A percentile compares a stretch with the other conserved stretches of the same genome.
phyloP scores from a whole-genome alignment of 2,888 invertebrate species.

The Gonocerus acuteangulatus region DNA sequence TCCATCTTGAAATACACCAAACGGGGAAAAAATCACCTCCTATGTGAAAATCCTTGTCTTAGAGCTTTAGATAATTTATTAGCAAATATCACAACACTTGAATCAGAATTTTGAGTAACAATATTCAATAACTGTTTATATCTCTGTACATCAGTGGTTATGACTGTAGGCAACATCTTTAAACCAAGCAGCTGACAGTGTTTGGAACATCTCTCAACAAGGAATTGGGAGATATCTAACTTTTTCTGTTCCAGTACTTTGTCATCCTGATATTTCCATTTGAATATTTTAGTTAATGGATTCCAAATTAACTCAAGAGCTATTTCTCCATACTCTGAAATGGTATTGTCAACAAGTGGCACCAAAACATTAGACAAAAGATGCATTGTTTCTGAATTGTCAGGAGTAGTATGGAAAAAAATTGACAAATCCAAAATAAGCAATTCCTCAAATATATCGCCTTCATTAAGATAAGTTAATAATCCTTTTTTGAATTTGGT shows the following conservation, averaged over 20 bases:
- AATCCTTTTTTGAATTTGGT: not conserved
- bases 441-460: slow-evolving; percentile 11
- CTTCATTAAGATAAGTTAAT: not conserved
- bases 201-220: not conserved
- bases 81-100: not conserved
- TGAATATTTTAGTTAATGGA: not conserved
- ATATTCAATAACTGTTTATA: slow-evolving; percentile 2
- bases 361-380: not conserved
- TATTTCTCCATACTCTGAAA: not conserved
- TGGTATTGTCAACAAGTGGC: not conserved
- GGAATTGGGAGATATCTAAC: slow-evolving; percentile 2
- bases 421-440: slow-evolving; percentile 2
- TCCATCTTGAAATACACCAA: too few relatives aligned
- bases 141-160: not conserved
- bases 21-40: too few relatives aligned
- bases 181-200: slow-evolving; percentile 7
- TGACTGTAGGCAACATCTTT: slow-evolving; percentile 10
- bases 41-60: too few relatives aligned
- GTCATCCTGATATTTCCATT: slow-evolving; percentile 4
- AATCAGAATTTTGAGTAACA: not conserved
- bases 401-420: not conserved
- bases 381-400: slow-evolving; percentile 1
- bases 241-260: not conserved
- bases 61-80: slow-evolving; percentile 8
- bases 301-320: not conserved